Base-by-base conservation (phyloP, 2,113 vertebrate species). In the Benitochromis conjunctus region DNA sequence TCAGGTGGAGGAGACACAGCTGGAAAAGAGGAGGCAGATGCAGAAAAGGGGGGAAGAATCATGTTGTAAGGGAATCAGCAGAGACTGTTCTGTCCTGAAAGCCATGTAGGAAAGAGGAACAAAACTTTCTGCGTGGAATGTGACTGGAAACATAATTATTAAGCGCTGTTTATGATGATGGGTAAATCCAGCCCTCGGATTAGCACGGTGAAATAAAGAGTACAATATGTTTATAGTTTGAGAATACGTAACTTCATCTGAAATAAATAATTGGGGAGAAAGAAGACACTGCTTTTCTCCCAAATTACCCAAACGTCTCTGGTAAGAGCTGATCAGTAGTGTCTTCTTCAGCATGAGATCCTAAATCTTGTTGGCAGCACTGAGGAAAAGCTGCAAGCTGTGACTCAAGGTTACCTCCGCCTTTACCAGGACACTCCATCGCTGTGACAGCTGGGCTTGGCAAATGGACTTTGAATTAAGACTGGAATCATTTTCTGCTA, bases 371-470 rank as follows among this genome's bases (percentile, higher is more conserved):
- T 83, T 81, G 88, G 83, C 69, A 26, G 41, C 48, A 19, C 29
- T 13, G 46, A 60, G 21, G 26, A 36, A 34, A 60, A 36, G 82
- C 21, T 83, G 82, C 24, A 12, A 5, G 6, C 69, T 76, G 24
- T 16, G 24, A 76, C 43, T 76, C 69, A 83, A 89, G 85, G 90
- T 89, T 43, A 83, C 84, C 88, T 64, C 26, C 6, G 9, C 36
- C 11, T 2, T 56, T 14, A 43, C 83, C 74, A 24, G 58, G 71
- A 79, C 54, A 18, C 54, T 79, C 53, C 58, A 62, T 1, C 10
- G 60, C 19, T 55, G 48, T 19, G 74, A 55, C 51, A 36, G 74
- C 19, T 1, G 3, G 51, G 29, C 7, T 21, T 34, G 16, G 66
- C 9, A 71, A 71, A 46, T 71, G 21, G 43, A 29, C 69, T 48